A percentile compares a stretch with the other conserved stretches of the same genome.
phyloP scores from a whole-genome alignment of 1,140 invertebrate species.

The Brachionus sp. region DNA sequence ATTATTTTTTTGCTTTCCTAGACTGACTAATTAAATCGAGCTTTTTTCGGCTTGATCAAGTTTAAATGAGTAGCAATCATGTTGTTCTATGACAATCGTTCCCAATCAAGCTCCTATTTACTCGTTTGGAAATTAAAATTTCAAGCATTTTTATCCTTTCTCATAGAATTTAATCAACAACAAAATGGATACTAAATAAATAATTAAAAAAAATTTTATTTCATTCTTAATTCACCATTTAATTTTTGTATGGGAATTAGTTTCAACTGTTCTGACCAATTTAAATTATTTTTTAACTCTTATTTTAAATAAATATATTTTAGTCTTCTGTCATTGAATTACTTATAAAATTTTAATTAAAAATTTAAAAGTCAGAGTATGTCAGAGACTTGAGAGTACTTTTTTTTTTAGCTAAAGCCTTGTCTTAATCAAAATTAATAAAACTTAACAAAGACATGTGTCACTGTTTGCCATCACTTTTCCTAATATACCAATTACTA shows the following conservation, averaged over 20 bases:
- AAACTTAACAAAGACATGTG: not conserved
- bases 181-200: not conserved
- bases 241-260: conserved; percentile 1
- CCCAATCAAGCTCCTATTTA: not conserved
- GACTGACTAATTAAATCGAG: not conserved
- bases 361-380: not conserved
- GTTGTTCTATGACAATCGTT: not conserved
- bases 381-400: not conserved
- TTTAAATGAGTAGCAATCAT: not conserved
- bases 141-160: not conserved
- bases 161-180: not conserved
- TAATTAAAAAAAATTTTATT: not conserved
- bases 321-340: not conserved
- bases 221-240: not conserved
- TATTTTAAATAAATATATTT: not conserved
- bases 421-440: not conserved
- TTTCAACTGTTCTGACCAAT: not conserved
- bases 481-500: not conserved
- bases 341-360: not conserved
- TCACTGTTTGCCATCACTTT: not conserved
- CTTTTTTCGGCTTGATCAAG: not conserved
- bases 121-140: not conserved
- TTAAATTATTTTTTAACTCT: not conserved
- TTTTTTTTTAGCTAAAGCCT: not conserved
- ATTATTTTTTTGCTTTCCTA: not conserved